A percentile compares a stretch with the other conserved stretches of the same genome.
phyloP scores from a whole-genome alignment of 2,113 vertebrate genomes.

The Engraulis encrasicolus region DNA sequence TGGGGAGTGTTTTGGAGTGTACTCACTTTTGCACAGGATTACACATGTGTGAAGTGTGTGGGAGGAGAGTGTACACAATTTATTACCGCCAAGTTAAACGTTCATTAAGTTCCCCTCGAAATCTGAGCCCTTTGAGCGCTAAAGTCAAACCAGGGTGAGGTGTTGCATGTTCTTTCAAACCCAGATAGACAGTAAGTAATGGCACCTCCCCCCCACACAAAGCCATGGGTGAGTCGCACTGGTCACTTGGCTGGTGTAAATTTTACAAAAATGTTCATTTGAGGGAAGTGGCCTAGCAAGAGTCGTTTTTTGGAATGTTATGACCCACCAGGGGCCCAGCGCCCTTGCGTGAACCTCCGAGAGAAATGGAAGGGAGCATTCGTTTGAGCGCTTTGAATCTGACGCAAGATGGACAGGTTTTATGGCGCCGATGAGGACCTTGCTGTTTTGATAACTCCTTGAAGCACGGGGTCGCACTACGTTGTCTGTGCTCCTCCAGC shows the following conservation, averaged over 20 bases:
- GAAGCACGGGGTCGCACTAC: constrained; percentile 37
- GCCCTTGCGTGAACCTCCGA: constrained; percentile 50
- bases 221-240: constrained; percentile 28
- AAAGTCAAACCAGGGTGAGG: constrained; percentile 38
- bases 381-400: constrained; percentile 41
- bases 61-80: neutral
- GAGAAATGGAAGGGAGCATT: constrained; percentile 55
- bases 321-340: constrained; percentile 62
- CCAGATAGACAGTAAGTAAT: constrained; percentile 33
- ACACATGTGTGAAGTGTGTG: neutral
- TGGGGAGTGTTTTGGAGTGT: neutral
- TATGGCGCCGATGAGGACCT: constrained; percentile 33
- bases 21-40: neutral
- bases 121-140: neutral
- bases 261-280: constrained; percentile 59
- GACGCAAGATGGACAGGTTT: constrained; percentile 47
- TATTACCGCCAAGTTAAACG: neutral
- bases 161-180: constrained; percentile 19
- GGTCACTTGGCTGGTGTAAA: constrained; percentile 43
- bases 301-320: constrained; percentile 63
- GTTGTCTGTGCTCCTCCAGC: constrained; percentile 27
- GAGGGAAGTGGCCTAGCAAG: constrained; percentile 61
- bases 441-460: constrained; percentile 54
- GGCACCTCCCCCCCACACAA: constrained; percentile 9
- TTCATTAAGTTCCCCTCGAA: neutral